A percentile compares a stretch with the other conserved stretches of the same genome.
Evolutionary conservation across 2,113 vertebrate species (phyloP).

Genomic region (Choloepus hoffmanni): DNA sequence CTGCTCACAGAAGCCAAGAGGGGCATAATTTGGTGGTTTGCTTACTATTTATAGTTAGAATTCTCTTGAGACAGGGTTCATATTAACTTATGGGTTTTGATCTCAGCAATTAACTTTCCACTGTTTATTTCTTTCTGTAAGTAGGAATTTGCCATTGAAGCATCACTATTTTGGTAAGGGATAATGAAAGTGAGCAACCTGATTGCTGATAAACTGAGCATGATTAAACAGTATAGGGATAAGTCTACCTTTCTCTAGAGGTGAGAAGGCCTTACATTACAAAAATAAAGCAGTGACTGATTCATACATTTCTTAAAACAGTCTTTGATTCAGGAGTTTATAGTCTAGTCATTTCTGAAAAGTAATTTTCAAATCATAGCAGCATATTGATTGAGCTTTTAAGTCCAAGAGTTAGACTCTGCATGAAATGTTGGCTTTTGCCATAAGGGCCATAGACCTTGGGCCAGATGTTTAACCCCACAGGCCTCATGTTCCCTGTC

Average conservation of each 20-base stretch:
- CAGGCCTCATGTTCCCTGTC: rapidly evolving
- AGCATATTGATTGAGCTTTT: neutral
- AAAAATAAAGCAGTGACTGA: neutral
- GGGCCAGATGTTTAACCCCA: neutral
- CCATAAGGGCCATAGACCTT: neutral
- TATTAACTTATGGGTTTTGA: constrained; percentile 41
- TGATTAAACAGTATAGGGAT: neutral
- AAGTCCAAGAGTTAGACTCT: neutral
- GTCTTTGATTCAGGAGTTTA: neutral
- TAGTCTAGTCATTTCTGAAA: neutral
- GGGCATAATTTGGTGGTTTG: neutral
- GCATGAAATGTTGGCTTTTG: neutral
- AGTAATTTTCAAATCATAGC: neutral
- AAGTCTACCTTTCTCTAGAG: neutral
- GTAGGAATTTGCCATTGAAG: neutral
- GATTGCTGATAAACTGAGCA: neutral
- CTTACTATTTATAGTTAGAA: constrained; percentile 19
- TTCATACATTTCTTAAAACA: neutral
- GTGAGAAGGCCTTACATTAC: neutral
- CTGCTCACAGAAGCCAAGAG: neutral
- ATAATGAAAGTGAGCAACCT: neutral
- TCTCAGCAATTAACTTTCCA: constrained; percentile 2
- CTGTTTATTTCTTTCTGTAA: constrained; percentile 28
- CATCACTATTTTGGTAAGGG: neutral
- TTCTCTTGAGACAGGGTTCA: neutral